Base-by-base conservation (phyloP, 2,888 invertebrate species). In the Hydraecia micacea region DNA sequence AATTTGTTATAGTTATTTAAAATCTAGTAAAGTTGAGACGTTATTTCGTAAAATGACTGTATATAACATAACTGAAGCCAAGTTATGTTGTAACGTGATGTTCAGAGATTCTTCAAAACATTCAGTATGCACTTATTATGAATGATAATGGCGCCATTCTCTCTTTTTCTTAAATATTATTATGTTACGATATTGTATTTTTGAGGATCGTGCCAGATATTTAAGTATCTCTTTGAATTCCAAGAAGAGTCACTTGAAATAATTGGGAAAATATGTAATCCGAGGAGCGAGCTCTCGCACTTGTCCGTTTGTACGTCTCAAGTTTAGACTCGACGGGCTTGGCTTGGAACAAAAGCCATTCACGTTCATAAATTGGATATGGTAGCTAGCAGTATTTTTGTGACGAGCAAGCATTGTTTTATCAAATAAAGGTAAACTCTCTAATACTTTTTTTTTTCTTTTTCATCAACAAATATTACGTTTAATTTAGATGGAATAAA, bases 211-310 rank as follows among this genome's bases (percentile, higher is more conserved):
- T 55, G 8, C 60, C 15, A 42, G 21, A 52, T 52, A 46, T 49
- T 39, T 18, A 68, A 79, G 55, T 46, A 60, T 49, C 52, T 71
- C n/a, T 77, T 42, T 46, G 21, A 77, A 52, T 62, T 36, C n/a
- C 18, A 32, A 71, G n/a, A 28, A 52, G 49, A 32, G 58, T 25
- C 25, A 42, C 65, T 71, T 28, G 32, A 67, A 18, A 28, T 71
- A 77, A 71, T 55, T 71, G 18, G 52, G 39, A 67, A 52, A 76
- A 52, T 71, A 60, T 62, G 15, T 72, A 18, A 68, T 32, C 2
- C 32, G 21, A 67, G 39, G 5, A 73, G 73, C 46, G 9, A 39
- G 28, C 62, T 62, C 28, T 32, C 39, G 32, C 52, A 52, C 25
- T 76, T 52, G 63, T 52, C 18, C 18, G 52, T 32, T 28, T 72